A percentile compares a stretch with the other conserved stretches of the same genome.
Conservation (phyloP, 1,140 invertebrate species). For the Holcopasites calliopsidis region DNA sequence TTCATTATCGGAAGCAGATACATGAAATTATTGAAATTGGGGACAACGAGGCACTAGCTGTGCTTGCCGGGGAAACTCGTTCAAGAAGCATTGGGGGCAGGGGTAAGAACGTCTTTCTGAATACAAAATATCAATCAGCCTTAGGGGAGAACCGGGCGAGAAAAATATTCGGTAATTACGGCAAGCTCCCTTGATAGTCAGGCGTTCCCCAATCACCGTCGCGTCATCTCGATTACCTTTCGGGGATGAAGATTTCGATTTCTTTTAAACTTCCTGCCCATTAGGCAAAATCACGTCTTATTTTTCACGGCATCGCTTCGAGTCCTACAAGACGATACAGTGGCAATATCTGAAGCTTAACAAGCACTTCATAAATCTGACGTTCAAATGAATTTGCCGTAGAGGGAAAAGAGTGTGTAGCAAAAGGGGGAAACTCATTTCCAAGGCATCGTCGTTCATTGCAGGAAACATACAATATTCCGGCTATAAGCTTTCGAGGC, state of each 20-base stretch:
- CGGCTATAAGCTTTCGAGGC: constrained; percentile 43
- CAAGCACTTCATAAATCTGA: background rate
- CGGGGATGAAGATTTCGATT: constrained; percentile 51
- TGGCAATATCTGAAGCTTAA: background rate
- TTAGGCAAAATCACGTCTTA: constrained; percentile 7
- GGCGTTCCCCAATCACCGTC: constrained; percentile 59
- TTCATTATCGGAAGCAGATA: background rate
- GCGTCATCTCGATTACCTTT: constrained; percentile 48
- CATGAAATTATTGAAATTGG: constrained; percentile 12
- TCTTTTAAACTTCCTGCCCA: constrained; percentile 37
- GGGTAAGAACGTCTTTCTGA: constrained; percentile 52
- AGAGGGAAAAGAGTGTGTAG: no score
- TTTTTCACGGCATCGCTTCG: constrained; percentile 28
- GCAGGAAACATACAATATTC: constrained; percentile 44
- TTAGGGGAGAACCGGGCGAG: constrained; percentile 66
- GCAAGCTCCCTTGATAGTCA: constrained; percentile 30
- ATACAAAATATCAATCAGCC: constrained; percentile 79
- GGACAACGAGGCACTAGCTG: no score
- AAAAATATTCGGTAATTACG: constrained; percentile 79
- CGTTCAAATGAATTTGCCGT: background rate
- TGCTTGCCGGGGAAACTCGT: background rate
- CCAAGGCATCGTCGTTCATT: constrained; percentile 7
- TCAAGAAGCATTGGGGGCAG: background rate
- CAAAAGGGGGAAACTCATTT: constrained; percentile 27
- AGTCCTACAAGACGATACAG: no score